Evolutionary conservation across 2,113 vertebrate species (phyloP), one percentile per base, ranked within the genome.

Genomic region (Papio anubis): DNA sequence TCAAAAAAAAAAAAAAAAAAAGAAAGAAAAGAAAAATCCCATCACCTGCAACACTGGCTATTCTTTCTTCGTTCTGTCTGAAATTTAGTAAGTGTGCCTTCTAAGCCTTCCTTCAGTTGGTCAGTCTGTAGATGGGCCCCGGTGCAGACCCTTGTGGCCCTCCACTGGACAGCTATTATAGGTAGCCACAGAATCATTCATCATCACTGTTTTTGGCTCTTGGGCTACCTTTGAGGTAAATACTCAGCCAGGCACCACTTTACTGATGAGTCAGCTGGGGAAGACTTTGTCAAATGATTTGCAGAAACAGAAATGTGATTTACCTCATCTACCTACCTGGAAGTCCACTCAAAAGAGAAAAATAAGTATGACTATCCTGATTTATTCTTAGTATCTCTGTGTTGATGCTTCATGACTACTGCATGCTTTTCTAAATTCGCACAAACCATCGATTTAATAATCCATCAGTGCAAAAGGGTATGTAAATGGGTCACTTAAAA

Each of bases 361-460:
- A 68, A 96, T 17, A 64, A 43, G 18, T 3, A 21, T 43, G 8
- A 23, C 40, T 48, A 2, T 9, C 16, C 32, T 68, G 68, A 68
- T 6, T 92, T 84, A 32, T 30, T 82, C 76, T 43, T 45, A 23
- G 23, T 50, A 48, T 57, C 66, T 80, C 55, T 73, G 21, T 27
- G 43, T 0, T 1, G 32, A 38, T 57, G 57, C 27, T 72, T 52
- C 23, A 13, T 12, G 82, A 17, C 70, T 27, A 48, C 48, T 14
- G 66, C 17, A 7, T 92, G 70, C 50, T 84, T 90, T 59, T 59
- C 87, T 55, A 66, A 95, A 95, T n/a, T 35, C 79, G 96, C 79
- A 79, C 78, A 73, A 76, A 55, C 68, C 32, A 52, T 59, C 30
- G 6, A 3, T 64, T 70, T 73, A 83, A 70, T 59, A 72, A 73